A percentile compares a stretch with the other conserved stretches of the same genome.
Conservation (phyloP, 2,888 invertebrate genomes). For the Drosophila atripex region DNA sequence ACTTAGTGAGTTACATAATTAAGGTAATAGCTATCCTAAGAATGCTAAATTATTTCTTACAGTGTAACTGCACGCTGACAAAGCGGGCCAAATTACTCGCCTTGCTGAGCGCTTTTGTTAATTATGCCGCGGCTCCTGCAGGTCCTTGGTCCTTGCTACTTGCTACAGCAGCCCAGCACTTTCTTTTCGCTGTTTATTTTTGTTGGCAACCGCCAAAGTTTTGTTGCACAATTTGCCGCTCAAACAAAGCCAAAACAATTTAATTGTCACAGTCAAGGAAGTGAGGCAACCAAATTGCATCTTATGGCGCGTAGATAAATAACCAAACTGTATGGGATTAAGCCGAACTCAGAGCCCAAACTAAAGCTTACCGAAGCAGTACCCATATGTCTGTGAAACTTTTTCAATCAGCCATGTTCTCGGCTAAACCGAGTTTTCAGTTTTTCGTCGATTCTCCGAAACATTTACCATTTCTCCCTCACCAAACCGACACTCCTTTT, state of each 20-base stretch:
- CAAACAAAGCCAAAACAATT: slow-evolving; percentile 76
- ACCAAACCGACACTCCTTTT: slow-evolving; percentile 5
- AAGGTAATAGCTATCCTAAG: background rate
- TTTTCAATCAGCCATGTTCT: slow-evolving; percentile 31
- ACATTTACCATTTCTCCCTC: slow-evolving; percentile 12
- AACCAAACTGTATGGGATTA: slow-evolving; percentile 19
- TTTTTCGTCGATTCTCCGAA: slow-evolving; percentile 41
- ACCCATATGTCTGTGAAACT: slow-evolving; percentile 36
- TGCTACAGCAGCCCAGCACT: slow-evolving; percentile 8
- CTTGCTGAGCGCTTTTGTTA: slow-evolving; percentile 74
- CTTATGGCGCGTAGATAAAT: slow-evolving; percentile 27
- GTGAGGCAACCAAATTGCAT: slow-evolving; percentile 43
- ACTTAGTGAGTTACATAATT: background rate
- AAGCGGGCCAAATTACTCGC: slow-evolving; percentile 67
- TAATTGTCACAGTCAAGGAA: slow-evolving; percentile 65
- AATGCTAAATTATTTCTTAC: background rate
- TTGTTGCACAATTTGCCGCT: slow-evolving; percentile 74
- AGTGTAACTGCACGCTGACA: slow-evolving; percentile 45
- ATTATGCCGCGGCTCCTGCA: slow-evolving; percentile 60
- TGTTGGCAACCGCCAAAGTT: slow-evolving; percentile 66
- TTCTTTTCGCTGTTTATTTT: slow-evolving; percentile 50
- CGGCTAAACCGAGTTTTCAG: slow-evolving; percentile 26
- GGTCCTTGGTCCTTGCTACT: slow-evolving; percentile 25
- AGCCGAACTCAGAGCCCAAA: background rate
- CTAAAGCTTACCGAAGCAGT: background rate